Conservation (phyloP, 2,113 vertebrate genomes). For the Limanda limanda region DNA sequence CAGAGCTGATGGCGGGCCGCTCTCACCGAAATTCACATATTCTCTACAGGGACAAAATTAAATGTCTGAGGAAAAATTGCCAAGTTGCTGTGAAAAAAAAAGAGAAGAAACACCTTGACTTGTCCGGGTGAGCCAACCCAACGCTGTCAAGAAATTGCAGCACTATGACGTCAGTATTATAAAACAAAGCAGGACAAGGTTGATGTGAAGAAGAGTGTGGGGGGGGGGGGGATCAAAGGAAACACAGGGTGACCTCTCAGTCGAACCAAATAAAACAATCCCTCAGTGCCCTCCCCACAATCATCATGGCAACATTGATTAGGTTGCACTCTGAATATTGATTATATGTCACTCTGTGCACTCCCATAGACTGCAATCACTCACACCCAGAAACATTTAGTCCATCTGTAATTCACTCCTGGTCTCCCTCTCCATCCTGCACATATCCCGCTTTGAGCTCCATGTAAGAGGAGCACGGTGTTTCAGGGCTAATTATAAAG, state of each 20-base stretch:
- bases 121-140: neutral
- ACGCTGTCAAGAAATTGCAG: neutral
- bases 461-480: neutral
- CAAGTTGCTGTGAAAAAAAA: constrained; percentile 25
- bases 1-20: constrained; percentile 28
- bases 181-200: neutral
- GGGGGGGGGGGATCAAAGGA: neutral
- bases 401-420: constrained; percentile 34
- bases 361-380: constrained; percentile 38
- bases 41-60: constrained; percentile 23
- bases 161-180: constrained; percentile 10
- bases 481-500: too few species aligned
- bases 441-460: neutral
- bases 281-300: constrained; percentile 13
- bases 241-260: constrained; percentile 43
- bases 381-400: constrained; percentile 47
- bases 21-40: constrained; percentile 42
- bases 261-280: constrained; percentile 42
- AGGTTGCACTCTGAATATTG: constrained; percentile 56
- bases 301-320: constrained; percentile 67
- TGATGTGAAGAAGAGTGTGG: neutral
- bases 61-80: constrained; percentile 29
- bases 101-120: constrained; percentile 7
- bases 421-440: neutral
- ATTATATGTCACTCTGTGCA: constrained; percentile 50